These are phyloP conservation scores for Philopedon plagiatum DNA, from an alignment of 2,888 invertebrate genomes.

Conservation along the genomic window DNA sequence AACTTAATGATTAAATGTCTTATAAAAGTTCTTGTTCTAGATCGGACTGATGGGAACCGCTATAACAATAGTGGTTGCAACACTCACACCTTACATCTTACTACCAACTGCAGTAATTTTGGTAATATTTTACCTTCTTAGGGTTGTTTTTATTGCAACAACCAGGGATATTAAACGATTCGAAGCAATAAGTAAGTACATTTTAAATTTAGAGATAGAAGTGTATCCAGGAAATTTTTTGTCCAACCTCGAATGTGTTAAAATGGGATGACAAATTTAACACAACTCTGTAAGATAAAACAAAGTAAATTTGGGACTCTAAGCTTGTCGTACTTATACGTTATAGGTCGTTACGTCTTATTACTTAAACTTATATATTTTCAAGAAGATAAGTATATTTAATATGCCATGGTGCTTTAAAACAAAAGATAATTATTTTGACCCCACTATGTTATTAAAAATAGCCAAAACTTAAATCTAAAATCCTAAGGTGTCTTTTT, in stretches of 20 bases:
- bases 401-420: too few relatives aligned
- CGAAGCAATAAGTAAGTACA: constrained; percentile 67
- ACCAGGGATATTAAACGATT: constrained; percentile 81
- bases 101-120: constrained; percentile 76
- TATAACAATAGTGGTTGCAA: constrained; percentile 76
- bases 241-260: too few relatives aligned
- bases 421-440: too few relatives aligned
- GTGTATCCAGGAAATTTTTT: not conserved
- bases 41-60: constrained; percentile 51
- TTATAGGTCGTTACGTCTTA: too few relatives aligned
- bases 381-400: too few relatives aligned
- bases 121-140: constrained; percentile 75
- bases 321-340: too few relatives aligned
- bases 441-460: not conserved
- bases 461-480: too few relatives aligned
- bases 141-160: constrained; percentile 78
- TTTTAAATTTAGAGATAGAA: not conserved
- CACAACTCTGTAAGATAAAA: too few relatives aligned
- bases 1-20: too few relatives aligned
- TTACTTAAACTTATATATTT: too few relatives aligned
- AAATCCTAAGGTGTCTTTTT: too few relatives aligned
- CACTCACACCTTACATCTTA: constrained; percentile 78
- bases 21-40: constrained; percentile 44
- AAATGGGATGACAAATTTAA: not conserved
- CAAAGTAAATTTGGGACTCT: too few relatives aligned